Evolutionary conservation across 2,888 invertebrate genomes (phyloP).

Genomic region (Dicycla oo): DNA sequence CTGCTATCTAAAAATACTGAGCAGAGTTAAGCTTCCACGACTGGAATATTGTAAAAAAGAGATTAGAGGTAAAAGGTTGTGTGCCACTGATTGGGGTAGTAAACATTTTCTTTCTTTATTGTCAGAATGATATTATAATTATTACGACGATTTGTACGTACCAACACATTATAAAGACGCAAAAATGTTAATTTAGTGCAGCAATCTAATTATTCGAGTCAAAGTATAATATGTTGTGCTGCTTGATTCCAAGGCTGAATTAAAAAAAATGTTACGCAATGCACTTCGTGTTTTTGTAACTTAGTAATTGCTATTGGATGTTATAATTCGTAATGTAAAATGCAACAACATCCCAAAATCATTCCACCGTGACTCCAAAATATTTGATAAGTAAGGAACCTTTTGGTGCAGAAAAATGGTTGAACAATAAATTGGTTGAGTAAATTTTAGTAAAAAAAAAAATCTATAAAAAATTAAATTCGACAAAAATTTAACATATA

Average conservation of each 20-base stretch:
- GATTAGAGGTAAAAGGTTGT: slow-evolving; percentile 14
- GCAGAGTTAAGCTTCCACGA: background rate
- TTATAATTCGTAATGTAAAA: slow-evolving; percentile 19
- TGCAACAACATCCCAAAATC: slow-evolving; percentile 30
- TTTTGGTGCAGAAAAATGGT: slow-evolving; percentile 13
- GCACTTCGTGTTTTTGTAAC: slow-evolving; percentile 43
- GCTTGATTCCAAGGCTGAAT: slow-evolving; percentile 47
- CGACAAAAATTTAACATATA: slow-evolving; percentile 1
- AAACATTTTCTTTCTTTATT: slow-evolving; percentile 1
- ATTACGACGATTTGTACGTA: slow-evolving; percentile 6
- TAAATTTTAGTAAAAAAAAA: slow-evolving; percentile 27
- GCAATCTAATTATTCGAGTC: slow-evolving; percentile 17
- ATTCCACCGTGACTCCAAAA: slow-evolving; percentile 48
- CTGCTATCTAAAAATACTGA: background rate
- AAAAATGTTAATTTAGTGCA: slow-evolving; percentile 1
- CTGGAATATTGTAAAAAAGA: background rate
- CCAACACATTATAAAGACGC: background rate
- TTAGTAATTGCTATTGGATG: slow-evolving; percentile 35
- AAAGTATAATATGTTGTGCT: slow-evolving; percentile 42
- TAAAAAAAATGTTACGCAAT: slow-evolving; percentile 33
- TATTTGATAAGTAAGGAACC: slow-evolving; percentile 3
- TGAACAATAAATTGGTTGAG: slow-evolving; percentile 32
- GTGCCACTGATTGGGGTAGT: slow-evolving; percentile 2
- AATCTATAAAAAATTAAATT: background rate
- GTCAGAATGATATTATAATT: background rate